phyloP scores from a whole-genome alignment of 2,113 vertebrate genomes.

The Cyphomyrus discorhynchus region DNA sequence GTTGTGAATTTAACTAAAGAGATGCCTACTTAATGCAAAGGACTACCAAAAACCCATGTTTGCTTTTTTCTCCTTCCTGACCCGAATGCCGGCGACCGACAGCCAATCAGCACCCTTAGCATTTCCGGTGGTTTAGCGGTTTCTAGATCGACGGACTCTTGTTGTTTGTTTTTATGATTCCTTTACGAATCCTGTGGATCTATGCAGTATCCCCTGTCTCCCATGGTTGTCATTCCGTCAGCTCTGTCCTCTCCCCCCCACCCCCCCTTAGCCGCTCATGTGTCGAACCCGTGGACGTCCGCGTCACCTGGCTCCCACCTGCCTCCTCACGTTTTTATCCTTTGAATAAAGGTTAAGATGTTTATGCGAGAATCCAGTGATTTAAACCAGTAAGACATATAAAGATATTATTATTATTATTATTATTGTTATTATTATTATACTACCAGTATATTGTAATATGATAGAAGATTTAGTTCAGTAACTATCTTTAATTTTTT shows the following conservation, averaged over 20 bases:
- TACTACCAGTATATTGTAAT: slow-evolving; percentile 75
- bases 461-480: slow-evolving; percentile 74
- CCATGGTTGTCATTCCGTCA: slow-evolving; percentile 64
- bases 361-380: slow-evolving; percentile 34
- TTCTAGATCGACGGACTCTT: neutral
- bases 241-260: slow-evolving; percentile 37
- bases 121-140: neutral
- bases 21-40: slow-evolving; percentile 19
- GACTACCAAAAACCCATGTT: slow-evolving; percentile 4
- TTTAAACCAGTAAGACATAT: slow-evolving; percentile 42
- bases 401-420: neutral
- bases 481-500: slow-evolving; percentile 74
- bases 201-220: slow-evolving; percentile 65
- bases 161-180: slow-evolving; percentile 5
- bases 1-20: neutral
- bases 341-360: slow-evolving; percentile 55
- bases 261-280: slow-evolving; percentile 45
- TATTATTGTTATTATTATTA: slow-evolving; percentile 60
- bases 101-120: neutral
- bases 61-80: neutral
- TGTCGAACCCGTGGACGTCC: slow-evolving; percentile 52
- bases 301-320: slow-evolving; percentile 53
- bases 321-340: slow-evolving; percentile 53
- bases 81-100: neutral
- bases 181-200: slow-evolving; percentile 63